Conservation (phyloP, 2,888 invertebrate genomes). For the Xylota segnis region DNA sequence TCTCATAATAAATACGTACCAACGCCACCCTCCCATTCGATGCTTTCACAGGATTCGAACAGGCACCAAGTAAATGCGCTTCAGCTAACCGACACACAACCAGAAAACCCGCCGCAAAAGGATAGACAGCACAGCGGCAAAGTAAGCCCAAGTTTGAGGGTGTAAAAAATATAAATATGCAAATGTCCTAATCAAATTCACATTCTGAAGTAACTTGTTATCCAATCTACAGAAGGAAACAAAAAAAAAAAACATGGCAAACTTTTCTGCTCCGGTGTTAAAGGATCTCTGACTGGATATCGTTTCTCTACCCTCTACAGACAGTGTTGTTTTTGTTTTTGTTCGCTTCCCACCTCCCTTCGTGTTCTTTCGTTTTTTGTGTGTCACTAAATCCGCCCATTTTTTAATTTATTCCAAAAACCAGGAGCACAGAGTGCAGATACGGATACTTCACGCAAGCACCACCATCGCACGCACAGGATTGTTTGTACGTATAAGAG, state of each 20-base stretch:
- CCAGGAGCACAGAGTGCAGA: conserved; percentile 73
- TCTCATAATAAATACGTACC: neutral
- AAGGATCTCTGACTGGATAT: conserved; percentile 57
- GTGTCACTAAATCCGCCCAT: conserved; percentile 81
- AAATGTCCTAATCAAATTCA: conserved; percentile 85
- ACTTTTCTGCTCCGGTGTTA: conserved; percentile 59
- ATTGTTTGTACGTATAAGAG: neutral
- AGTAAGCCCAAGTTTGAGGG: conserved; percentile 37
- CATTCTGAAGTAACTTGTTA: conserved; percentile 84
- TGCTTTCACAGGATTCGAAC: neutral
- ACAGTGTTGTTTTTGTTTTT: conserved; percentile 5
- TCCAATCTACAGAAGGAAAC: conserved; percentile 79
- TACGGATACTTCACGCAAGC: conserved; percentile 59
- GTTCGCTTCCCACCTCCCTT: conserved; percentile 2
- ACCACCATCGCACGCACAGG: conserved; percentile 59
- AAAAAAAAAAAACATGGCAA: conserved; percentile 52
- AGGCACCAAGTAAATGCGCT: neutral
- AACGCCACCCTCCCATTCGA: neutral
- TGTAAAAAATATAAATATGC: conserved; percentile 80
- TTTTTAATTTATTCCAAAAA: conserved; percentile 83
- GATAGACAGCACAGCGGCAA: conserved; percentile 32
- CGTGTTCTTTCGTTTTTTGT: conserved; percentile 62
- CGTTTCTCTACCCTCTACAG: conserved; percentile 51
- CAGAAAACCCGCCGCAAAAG: neutral
- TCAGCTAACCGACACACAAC: conserved; percentile 14